Conservation (phyloP, 2,797 vertebrate species). For the Phylloscopus collybita region DNA sequence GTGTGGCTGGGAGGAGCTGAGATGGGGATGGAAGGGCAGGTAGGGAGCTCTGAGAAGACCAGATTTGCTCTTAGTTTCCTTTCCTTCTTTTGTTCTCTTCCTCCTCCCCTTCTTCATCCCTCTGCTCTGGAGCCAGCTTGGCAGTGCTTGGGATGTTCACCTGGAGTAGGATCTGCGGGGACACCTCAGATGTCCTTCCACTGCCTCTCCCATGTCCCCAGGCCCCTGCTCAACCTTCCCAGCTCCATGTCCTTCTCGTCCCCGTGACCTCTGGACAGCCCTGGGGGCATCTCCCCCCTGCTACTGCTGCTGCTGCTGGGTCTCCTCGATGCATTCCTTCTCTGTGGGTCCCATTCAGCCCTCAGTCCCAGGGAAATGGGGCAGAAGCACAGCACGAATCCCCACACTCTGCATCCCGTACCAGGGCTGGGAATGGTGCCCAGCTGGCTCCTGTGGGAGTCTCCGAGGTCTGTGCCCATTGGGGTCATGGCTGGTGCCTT, state of each 20-base stretch:
- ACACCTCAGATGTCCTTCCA: too few species aligned
- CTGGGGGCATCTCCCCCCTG: neutral
- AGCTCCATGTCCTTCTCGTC: neutral
- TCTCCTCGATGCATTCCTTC: neutral
- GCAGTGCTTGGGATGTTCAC: too few species aligned
- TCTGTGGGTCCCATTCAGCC: neutral
- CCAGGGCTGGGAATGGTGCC: neutral
- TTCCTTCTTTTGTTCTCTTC: too few species aligned
- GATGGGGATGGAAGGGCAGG: neutral
- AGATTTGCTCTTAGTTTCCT: neutral
- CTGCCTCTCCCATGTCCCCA: neutral
- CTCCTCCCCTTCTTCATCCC: too few species aligned
- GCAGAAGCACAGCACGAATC: fast-evolving
- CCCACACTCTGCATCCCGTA: neutral
- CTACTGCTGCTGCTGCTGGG: neutral
- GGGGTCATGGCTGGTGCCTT: neutral
- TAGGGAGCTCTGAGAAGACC: neutral
- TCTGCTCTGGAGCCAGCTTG: too few species aligned
- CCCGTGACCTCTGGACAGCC: neutral
- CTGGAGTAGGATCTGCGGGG: too few species aligned
- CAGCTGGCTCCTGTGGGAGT: neutral
- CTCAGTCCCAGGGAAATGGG: neutral
- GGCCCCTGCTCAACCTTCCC: fast-evolving
- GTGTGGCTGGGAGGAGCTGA: neutral
- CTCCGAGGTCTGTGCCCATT: fast-evolving